These are phyloP conservation scores for Laticauda colubrina DNA, from an alignment of 2,113 vertebrate species.

Conservation along the genomic window DNA sequence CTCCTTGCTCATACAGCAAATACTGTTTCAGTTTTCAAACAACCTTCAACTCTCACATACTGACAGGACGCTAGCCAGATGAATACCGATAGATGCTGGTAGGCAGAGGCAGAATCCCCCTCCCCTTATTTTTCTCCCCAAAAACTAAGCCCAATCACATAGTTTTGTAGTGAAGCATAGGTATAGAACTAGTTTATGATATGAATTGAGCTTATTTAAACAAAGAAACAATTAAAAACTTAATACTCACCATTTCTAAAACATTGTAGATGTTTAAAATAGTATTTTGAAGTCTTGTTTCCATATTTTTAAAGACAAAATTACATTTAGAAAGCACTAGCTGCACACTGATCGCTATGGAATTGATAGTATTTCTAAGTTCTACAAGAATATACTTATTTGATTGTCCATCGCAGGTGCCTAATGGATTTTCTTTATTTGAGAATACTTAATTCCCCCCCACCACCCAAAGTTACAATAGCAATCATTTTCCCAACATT, in stretches of 20 bases:
- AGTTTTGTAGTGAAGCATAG: no score
- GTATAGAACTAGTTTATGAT: background rate
- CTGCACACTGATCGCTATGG: background rate
- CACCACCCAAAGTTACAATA: background rate
- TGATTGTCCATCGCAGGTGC: background rate
- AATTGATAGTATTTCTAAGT: background rate
- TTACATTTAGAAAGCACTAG: background rate
- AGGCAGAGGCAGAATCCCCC: no score
- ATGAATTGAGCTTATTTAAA: background rate
- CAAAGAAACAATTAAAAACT: background rate
- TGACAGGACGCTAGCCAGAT: no score
- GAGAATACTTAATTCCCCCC: background rate
- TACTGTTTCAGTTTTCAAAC: no score
- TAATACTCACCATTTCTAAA: background rate
- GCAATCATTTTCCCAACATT: background rate
- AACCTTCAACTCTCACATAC: no score
- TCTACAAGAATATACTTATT: background rate
- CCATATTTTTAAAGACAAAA: background rate
- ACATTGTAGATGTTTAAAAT: background rate
- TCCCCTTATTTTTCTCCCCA: no score
- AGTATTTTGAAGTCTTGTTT: background rate
- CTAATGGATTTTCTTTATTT: background rate
- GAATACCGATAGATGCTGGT: no score
- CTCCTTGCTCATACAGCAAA: no score
- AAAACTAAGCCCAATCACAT: no score